Percentiles rank a stretch among this genome's conserved stretches.
phyloP scores from a whole-genome alignment of 2,888 invertebrate species.

The Coelogynopora nodosa region DNA sequence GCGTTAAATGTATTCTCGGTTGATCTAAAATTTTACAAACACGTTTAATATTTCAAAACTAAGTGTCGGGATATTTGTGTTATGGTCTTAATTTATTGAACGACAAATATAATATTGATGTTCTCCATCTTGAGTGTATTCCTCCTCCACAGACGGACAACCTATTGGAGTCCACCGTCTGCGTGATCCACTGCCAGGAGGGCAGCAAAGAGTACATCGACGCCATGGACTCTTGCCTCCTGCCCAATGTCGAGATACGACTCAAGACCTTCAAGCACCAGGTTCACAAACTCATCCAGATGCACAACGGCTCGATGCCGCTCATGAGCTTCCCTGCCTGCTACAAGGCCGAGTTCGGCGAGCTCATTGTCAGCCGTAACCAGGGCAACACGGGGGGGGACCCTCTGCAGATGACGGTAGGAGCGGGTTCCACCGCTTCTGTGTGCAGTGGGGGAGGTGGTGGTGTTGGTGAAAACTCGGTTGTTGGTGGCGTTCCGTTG shows the following conservation, averaged over 20 bases:
- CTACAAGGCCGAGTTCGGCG: conserved; percentile 73
- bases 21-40: no score
- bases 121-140: background rate
- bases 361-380: conserved; percentile 58
- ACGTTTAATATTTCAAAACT: no score
- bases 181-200: conserved; percentile 68
- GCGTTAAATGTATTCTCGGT: no score
- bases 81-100: no score
- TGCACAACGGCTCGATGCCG: conserved; percentile 75
- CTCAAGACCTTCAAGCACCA: conserved; percentile 69
- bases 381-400: background rate
- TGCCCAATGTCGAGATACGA: conserved; percentile 67
- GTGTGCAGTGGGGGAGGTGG: background rate
- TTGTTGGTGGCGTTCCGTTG: conserved; percentile 71
- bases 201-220: conserved; percentile 69
- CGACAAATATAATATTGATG: background rate
- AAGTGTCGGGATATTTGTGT: no score
- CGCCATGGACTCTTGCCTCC: conserved; percentile 68
- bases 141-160: conserved; percentile 46
- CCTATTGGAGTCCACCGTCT: conserved; percentile 65
- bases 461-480: background rate
- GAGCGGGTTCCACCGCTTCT: background rate
- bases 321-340: conserved; percentile 77
- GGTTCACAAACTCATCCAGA: conserved; percentile 69
- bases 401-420: no score